Evolutionary conservation across 2,797 vertebrate species (phyloP), one percentile per base, ranked within the genome.

Genomic region (Ciconia nigra): DNA sequence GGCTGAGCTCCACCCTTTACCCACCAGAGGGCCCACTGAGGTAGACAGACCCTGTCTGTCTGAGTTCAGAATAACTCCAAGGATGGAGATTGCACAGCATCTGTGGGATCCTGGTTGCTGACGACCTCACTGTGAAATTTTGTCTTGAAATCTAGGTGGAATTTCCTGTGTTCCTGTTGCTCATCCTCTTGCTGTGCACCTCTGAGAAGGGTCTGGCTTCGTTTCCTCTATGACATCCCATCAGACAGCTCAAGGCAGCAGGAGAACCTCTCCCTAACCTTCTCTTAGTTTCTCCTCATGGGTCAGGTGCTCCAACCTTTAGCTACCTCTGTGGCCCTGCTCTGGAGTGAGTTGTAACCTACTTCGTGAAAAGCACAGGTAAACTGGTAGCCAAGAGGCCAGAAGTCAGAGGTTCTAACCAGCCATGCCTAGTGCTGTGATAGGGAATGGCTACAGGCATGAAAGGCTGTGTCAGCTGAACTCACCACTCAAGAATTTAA

Each of bases 1-100:
- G 15, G 19, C 6, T 0, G 1, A 42, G 54, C 11, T 17, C 21
- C 67, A 41, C 4, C 8, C 14, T 79, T 58, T 35, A 52, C 5
- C 10, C 12, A 46, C 19, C 15, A 5, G 24, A 78, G 35, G 22
- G 13, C 22, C 11, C 1, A 2, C 22, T 51, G 15, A 28, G 15
- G 19, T 37, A 42, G 18, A 42, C 10, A 42, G 17, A 18, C 5
- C 9, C 16, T 42, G 19, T 72, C 25, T 58, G n/a, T 2, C 8
- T 47, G 22, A 54, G 11, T 54, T 47, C 31, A 47, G 29, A 63
- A 10, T 33, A 17, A 47, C 46, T 65, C 15, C 44, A 65, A 33
- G 47, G 61, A 28, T 17, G 26, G 35, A 46, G 28, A 57, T 19
- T 33, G 44, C 6, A 62, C 42, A 37, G 17, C n/a, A 41, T 35